Percentiles rank a stretch among this genome's conserved stretches.
Evolutionary conservation across 1,140 invertebrate genomes (phyloP).

Genomic region (Hypothenemus hampei): DNA sequence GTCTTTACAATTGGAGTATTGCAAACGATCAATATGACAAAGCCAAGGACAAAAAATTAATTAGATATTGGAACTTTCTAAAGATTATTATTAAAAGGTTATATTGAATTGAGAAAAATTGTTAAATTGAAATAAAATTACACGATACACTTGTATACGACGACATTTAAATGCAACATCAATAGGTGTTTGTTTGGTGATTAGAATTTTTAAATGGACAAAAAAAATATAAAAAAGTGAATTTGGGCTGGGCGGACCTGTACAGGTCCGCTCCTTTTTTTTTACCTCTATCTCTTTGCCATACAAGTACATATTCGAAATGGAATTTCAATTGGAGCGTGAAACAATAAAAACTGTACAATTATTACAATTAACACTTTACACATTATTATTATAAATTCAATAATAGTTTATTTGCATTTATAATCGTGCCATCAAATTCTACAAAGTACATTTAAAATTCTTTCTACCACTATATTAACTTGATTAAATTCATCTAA

Average conservation of each 20-base stretch:
- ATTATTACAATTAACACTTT: slow-evolving; percentile 38
- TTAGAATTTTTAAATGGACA: too few species aligned
- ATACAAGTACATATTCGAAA: slow-evolving; percentile 30
- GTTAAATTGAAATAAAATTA: slow-evolving; percentile 9
- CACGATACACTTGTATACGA: slow-evolving; percentile 19
- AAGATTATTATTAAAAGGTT: too few species aligned
- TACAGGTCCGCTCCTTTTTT: too few species aligned
- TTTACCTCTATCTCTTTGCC: too few species aligned
- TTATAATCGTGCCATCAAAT: slow-evolving; percentile 38
- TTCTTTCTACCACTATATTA: slow-evolving; percentile 29
- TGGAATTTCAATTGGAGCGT: slow-evolving; percentile 31
- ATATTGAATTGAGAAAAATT: slow-evolving; percentile 10
- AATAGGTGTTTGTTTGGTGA: slow-evolving; percentile 4
- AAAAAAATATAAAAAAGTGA: too few species aligned
- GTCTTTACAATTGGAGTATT: too few species aligned
- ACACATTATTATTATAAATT: slow-evolving; percentile 29
- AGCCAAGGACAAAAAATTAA: too few species aligned
- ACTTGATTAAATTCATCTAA: slow-evolving; percentile 31
- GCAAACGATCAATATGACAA: too few species aligned
- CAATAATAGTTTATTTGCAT: too few species aligned
- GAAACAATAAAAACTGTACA: slow-evolving; percentile 37
- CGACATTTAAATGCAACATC: slow-evolving; percentile 27
- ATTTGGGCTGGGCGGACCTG: too few species aligned
- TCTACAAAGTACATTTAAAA: slow-evolving; percentile 34
- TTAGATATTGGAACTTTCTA: too few species aligned